Evolutionary conservation across 1,140 invertebrate species (phyloP), one percentile per base, ranked within the genome.

Genomic region (Parapsyche elsis): DNA sequence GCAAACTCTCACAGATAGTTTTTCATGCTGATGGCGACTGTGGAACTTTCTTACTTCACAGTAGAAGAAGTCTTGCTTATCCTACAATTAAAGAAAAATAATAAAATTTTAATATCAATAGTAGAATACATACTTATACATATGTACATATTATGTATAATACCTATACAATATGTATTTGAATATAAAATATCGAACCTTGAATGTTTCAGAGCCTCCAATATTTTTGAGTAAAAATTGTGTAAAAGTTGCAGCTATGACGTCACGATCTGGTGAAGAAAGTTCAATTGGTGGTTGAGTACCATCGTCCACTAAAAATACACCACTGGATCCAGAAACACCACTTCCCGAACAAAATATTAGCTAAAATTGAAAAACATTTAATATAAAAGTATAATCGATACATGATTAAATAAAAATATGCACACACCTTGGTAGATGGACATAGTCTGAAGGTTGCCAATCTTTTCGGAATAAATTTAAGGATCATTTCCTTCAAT

Each of bases 31-130:
- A 85, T 95, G 93, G 81, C 94, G 95, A 83, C 94, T 93, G 89
- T 95, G 95, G 86, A 93, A 93, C 84, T 96, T 95, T 84, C 96
- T 90, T 61, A 98, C 92, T 90, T 97, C 96, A 86, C 96, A 95
- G 88, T 97, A 97, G 88, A 98, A 98, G 88, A 97, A 97, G 84
- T 96, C 95, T 88, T 97, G 95, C 86, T 98, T 98, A 86, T 98
- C 96, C 88, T 88, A 84, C 26, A 38, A 38, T 38, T 1, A 38
- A 38, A 38, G 26, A 84, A 73, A 70, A 79, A 46, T 21, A 16
- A 30, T 64, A 26, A 26, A 49, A 67, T 9, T 14, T 2, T 64
- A 71, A 61, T 57, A 2, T 12, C 10, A 53, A 16, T 12, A 16
- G 1, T 53, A n/a, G n/a, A n/a, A n/a, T 23, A n/a, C 26, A 71